Conservation (phyloP, 2,888 invertebrate species). For the Exephanes ischioxanthus region DNA sequence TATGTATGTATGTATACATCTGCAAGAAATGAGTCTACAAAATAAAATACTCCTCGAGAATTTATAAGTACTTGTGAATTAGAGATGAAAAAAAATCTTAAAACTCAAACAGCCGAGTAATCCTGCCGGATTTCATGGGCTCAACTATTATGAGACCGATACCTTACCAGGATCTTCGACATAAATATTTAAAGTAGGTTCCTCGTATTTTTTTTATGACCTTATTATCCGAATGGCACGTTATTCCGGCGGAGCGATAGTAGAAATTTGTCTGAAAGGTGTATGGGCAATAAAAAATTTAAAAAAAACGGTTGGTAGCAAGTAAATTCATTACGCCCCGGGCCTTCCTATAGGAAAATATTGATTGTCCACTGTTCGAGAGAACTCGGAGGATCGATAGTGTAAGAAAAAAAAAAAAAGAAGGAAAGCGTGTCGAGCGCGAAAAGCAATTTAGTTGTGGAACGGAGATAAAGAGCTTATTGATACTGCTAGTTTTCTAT, state of each 20-base stretch:
- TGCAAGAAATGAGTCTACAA: no score
- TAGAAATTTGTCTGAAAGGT: not conserved
- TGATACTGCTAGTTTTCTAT: slow-evolving; percentile 1
- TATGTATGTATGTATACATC: no score
- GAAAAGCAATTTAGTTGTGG: slow-evolving; percentile 26
- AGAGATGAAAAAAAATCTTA: no score
- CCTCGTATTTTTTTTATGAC: not conserved
- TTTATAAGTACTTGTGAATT: no score
- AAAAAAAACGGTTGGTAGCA: not conserved
- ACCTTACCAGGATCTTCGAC: not conserved
- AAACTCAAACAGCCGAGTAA: no score
- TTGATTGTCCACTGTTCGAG: not conserved
- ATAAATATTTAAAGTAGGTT: not conserved
- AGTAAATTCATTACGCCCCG: not conserved
- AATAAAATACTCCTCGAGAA: no score
- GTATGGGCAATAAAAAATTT: not conserved
- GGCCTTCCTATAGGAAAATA: not conserved
- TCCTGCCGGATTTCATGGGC: no score
- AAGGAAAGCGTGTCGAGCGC: not conserved
- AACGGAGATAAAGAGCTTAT: slow-evolving; percentile 43
- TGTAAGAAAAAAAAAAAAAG: slow-evolving; percentile 9
- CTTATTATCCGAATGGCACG: not conserved
- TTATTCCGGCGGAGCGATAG: no score
- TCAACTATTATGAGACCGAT: no score
- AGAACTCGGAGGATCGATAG: not conserved